Base-by-base conservation (phyloP, 2,113 vertebrate species). In the Arothron firmamentum region DNA sequence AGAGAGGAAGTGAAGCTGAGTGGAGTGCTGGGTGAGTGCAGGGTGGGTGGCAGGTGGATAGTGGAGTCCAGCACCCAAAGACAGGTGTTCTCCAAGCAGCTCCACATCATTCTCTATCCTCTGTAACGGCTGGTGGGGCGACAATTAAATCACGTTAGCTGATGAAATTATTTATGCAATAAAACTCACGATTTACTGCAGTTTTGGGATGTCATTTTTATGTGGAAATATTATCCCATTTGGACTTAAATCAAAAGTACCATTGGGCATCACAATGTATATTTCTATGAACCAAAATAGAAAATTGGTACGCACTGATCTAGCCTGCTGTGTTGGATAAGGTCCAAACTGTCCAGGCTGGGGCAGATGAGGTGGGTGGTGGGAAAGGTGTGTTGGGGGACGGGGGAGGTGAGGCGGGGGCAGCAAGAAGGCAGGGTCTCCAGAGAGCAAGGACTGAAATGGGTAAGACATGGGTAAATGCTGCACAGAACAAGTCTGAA, bases 71-170 rank as follows among this genome's bases (percentile, higher is more conserved):
- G 87, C 89, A 34, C 95, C 95, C 62, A 99, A 87, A 67, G 95
- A 93, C 81, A 97, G 91, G 78, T 98, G 97, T 52, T 99, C 96
- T 72, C 97, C 95, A 62, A 98, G 90, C 54, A 98, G 89, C 81
- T 99, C 97, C 77, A 99, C 97, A 17, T 99, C 97, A 62, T 98
- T 99, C 81, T 99, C 97, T 91, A 99, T 98, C 87, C 96, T 95
- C 77, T 99, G 97, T 84, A 99, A 90, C 1, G 97, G 96, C 95
- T 99, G 74, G 0, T 2, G 17, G 46, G 34, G 28, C 1, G 3
- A 57, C 2, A 43, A 51, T 21, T 21, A 51, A 12, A 51, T 21
- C 18, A 49, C 6, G 21, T 21, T 51, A 9, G 18, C 3, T 47
- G 17, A 8, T n/a, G 16, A 7, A 5, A 47, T 19, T 7, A 18